Percentiles rank a stretch among this genome's conserved stretches.
These are phyloP conservation scores for Geophilus truncorum DNA, from an alignment of 2,888 invertebrate species.

Conservation along the genomic window DNA sequence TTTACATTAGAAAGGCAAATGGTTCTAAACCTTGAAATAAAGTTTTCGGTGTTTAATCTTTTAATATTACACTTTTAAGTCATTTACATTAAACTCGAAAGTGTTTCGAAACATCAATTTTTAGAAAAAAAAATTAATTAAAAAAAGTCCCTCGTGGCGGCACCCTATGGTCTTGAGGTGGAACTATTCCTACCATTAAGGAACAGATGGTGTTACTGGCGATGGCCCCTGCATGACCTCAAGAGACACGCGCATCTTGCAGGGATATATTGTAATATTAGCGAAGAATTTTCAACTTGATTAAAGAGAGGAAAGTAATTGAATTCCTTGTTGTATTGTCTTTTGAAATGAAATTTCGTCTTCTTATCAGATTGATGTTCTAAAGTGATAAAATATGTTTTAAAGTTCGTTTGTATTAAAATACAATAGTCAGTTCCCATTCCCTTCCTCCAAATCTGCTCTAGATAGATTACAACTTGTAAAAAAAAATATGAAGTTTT, in stretches of 20 bases:
- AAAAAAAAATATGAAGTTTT: not conserved
- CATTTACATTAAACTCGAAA: not conserved
- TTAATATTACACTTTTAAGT: too few species aligned
- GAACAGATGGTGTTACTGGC: constrained; percentile 19
- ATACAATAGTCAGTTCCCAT: not conserved
- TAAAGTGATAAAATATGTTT: not conserved
- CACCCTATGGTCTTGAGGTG: constrained; percentile 25
- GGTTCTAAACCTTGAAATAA: not conserved
- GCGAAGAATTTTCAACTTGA: constrained; percentile 27
- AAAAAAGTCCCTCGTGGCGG: constrained; percentile 7
- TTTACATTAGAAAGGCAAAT: not conserved
- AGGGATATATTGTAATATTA: constrained; percentile 4
- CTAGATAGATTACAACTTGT: not conserved
- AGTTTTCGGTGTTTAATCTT: too few species aligned
- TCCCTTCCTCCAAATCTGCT: too few species aligned
- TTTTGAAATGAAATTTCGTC: not conserved
- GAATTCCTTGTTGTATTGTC: not conserved
- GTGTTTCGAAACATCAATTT: not conserved
- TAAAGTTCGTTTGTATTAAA: not conserved
- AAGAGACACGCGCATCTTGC: not conserved
- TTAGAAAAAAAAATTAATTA: constrained; percentile 16
- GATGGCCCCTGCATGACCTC: constrained; percentile 18
- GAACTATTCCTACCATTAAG: constrained; percentile 1
- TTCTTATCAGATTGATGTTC: not conserved
- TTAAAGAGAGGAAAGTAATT: not conserved